phyloP scores from a whole-genome alignment of 2,113 vertebrate genomes.

The Crypturellus undulatus region DNA sequence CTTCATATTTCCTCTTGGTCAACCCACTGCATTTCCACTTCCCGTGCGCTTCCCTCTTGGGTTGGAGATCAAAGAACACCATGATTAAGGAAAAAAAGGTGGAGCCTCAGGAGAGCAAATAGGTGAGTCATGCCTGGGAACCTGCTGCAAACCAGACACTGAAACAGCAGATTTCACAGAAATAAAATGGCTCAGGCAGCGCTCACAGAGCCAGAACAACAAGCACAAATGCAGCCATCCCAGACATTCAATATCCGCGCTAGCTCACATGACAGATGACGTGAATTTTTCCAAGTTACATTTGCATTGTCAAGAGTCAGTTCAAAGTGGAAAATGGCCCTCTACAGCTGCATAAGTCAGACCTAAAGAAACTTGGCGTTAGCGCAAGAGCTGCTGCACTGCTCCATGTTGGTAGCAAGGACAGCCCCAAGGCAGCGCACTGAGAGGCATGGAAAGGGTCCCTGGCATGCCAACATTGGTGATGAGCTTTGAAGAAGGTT shows the following conservation, averaged over 20 bases:
- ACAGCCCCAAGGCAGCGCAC: neutral
- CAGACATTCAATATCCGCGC: rapidly evolving
- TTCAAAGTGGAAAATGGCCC: neutral
- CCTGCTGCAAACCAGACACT: neutral
- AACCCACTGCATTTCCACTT: neutral
- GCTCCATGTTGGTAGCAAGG: rapidly evolving
- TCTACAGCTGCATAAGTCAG: neutral
- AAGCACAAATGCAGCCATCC: rapidly evolving
- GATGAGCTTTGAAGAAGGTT: neutral
- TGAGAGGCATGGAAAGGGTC: neutral
- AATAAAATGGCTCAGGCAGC: neutral
- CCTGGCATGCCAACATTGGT: neutral
- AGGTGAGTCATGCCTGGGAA: neutral
- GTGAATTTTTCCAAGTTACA: neutral
- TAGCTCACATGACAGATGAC: rapidly evolving
- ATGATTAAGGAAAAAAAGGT: neutral
- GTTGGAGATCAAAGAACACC: neutral
- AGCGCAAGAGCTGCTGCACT: neutral
- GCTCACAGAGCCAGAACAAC: neutral
- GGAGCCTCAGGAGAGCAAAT: neutral
- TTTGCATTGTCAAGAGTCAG: rapidly evolving
- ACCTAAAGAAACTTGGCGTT: neutral
- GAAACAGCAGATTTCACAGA: neutral
- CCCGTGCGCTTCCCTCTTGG: neutral
- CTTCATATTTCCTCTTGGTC: rapidly evolving